Conservation (phyloP, 2,888 invertebrate genomes). For the Serripes groenlandicus region DNA sequence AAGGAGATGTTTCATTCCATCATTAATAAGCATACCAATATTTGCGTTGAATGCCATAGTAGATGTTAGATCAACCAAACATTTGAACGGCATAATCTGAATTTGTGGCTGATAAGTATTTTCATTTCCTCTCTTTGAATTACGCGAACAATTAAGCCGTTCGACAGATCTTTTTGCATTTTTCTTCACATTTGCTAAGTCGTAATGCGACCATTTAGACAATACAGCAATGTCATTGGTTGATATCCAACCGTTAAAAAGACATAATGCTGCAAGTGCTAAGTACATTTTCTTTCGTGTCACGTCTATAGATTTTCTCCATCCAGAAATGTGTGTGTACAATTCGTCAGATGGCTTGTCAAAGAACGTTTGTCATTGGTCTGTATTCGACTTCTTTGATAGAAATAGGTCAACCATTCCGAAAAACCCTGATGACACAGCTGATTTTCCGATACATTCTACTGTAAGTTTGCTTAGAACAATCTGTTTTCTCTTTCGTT, state of each 20-base stretch:
- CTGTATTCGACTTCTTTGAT: not conserved
- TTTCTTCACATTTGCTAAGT: not conserved
- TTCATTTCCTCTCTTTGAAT: not conserved
- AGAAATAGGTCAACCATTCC: conserved; percentile 1
- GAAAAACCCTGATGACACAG: conserved; percentile 1
- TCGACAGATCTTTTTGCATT: not conserved
- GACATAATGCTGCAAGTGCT: not conserved
- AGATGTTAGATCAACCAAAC: not conserved
- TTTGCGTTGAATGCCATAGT: not conserved
- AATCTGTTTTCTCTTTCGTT: not conserved
- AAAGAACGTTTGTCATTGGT: not conserved
- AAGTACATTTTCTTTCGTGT: not conserved
- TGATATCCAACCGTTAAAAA: not conserved
- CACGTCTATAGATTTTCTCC: not conserved
- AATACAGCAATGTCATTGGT: not conserved
- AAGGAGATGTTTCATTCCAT: not conserved
- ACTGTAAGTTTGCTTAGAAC: not conserved
- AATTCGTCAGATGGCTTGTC: not conserved
- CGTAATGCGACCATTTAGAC: not conserved
- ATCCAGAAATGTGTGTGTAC: not conserved
- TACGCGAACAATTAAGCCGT: not conserved
- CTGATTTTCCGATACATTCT: not conserved
- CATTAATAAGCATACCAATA: not conserved
- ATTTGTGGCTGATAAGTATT: not conserved
- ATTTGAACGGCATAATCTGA: not conserved